Base-by-base conservation (phyloP, 1,140 invertebrate genomes). In the Aphis craccivora region DNA sequence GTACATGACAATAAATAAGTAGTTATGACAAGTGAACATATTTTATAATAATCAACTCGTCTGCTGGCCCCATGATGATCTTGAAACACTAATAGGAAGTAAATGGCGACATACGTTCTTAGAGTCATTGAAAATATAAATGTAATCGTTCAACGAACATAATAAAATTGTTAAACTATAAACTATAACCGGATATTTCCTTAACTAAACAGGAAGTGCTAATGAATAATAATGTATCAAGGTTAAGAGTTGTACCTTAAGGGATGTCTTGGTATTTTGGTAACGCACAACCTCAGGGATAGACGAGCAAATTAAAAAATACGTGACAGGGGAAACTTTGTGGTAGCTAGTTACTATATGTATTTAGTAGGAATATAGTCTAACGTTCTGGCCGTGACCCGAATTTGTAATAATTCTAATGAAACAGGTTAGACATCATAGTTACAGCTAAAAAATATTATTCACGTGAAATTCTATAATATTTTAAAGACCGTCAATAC, bases 21-120 rank as follows among this genome's bases (percentile, higher is more conserved):
- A 90, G 23, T 53, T 55, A 37, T 55, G 35, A 90, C 22, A 90
- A 55, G 88, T 37, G n/a, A 22, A 89, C 30, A 89, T 18, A 48
- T 51, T 67, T 67, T n/a, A 88, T 51, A 35, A 89, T 43, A 37
- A n/a, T 53, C 45, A 37, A 53, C 48, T 89, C 48, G n/a, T 53
- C n/a, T 53, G 40, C 48, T 89, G 30, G 43, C 37, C 25, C 87
- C n/a, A 37, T 25, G 81, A 53, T 84, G 76, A 53, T 55, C 91
- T 93, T 93, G 91, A 93, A 84, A 93, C 35, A 93, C 20, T 51
- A 93, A 84, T 93, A 93, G 81, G 91, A 93, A 93, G 91, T 93
- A 93, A 83, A 84, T 53, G 25, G 35, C 18, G 45, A 84, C 81
- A 84, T 40, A 40, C 81, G 76, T 53, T 60, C 48, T 40, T 84